Evolutionary conservation across 2,797 vertebrate species (phyloP).

Genomic region (Tenualosa thibaudeaui): DNA sequence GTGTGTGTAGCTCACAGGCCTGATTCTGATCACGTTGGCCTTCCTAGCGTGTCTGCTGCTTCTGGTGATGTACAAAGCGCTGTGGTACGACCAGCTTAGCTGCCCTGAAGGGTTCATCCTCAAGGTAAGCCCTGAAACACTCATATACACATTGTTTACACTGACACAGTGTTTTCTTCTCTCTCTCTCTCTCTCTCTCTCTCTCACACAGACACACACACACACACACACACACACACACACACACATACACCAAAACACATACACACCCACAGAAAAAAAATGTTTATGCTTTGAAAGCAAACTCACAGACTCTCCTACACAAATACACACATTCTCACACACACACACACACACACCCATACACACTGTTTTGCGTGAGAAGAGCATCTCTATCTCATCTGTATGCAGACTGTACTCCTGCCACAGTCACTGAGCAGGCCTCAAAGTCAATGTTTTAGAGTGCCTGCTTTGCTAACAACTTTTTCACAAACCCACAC

Average conservation of each 20-base stretch:
- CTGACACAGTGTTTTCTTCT: no score
- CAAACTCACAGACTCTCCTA: neutral
- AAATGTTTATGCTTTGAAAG: no score
- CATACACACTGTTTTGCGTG: slow-evolving; percentile 46
- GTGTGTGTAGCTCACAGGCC: slow-evolving; percentile 74
- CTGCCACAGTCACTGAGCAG: neutral
- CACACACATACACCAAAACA: neutral
- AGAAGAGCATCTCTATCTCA: neutral
- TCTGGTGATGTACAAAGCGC: slow-evolving; percentile 87
- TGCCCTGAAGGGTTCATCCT: slow-evolving; percentile 86
- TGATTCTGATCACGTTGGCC: slow-evolving; percentile 82
- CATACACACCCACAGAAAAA: neutral
- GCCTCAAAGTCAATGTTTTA: neutral
- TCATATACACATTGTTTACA: neutral
- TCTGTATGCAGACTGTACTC: neutral
- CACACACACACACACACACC: neutral
- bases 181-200: neutral
- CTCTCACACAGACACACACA: neutral
- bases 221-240: neutral
- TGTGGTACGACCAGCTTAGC: slow-evolving; percentile 88
- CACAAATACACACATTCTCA: neutral
- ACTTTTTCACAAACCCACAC: no score
- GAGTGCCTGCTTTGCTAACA: neutral
- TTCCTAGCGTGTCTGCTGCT: slow-evolving; percentile 84
- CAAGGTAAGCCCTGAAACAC: slow-evolving; percentile 68